These are phyloP conservation scores for Aptenodytes forsteri DNA, from an alignment of 2,113 vertebrate genomes.

Conservation along the genomic window DNA sequence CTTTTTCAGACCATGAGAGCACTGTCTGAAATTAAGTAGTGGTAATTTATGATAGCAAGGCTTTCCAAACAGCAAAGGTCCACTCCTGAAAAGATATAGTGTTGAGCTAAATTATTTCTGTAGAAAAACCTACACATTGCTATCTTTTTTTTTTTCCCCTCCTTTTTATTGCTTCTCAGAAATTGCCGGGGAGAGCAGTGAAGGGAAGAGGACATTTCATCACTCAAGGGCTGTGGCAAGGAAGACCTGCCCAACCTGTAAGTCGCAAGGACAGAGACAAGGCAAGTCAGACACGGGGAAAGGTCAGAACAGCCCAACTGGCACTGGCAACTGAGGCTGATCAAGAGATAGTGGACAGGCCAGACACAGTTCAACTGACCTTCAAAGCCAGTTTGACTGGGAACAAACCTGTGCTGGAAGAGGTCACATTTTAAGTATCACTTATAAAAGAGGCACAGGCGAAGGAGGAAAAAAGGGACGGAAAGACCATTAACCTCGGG, in stretches of 20 bases:
- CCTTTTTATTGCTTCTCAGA: constrained; percentile 6
- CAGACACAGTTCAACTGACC: neutral
- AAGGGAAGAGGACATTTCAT: neutral
- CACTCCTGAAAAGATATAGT: neutral
- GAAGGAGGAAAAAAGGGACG: neutral
- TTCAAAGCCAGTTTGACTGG: neutral
- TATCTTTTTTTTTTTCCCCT: neutral
- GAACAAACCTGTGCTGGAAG: neutral
- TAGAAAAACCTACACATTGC: neutral
- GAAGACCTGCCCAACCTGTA: neutral
- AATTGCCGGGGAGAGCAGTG: neutral
- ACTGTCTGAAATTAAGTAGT: neutral
- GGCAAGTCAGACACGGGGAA: neutral
- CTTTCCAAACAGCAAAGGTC: neutral
- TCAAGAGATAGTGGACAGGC: neutral
- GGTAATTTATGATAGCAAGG: neutral
- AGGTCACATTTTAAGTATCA: neutral
- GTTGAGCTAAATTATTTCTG: neutral
- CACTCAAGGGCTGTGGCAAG: neutral
- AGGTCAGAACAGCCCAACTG: neutral
- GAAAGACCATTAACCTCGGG: neutral
- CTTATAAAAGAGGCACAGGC: neutral
- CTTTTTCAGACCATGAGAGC: neutral
- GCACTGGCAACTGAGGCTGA: neutral
- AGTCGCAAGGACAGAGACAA: neutral